Percentiles rank a stretch among this genome's conserved stretches.
Conservation (phyloP, 2,113 vertebrate species). For the Fregata magnificens region DNA sequence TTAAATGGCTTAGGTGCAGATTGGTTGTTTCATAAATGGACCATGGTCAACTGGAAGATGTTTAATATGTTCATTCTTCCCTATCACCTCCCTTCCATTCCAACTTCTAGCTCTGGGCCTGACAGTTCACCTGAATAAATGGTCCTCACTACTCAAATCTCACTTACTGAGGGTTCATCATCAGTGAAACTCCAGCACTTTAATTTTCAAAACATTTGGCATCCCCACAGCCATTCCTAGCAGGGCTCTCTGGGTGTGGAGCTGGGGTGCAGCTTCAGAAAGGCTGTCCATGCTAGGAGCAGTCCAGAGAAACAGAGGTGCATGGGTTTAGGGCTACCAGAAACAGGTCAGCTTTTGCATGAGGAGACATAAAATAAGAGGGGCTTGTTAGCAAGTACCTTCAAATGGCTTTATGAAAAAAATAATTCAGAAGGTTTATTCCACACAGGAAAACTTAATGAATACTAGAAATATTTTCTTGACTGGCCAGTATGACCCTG, state of each 20-base stretch:
- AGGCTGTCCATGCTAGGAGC: neutral
- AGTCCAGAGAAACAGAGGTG: neutral
- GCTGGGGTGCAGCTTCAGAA: neutral
- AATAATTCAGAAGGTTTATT: neutral
- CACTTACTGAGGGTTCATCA: too few relatives aligned
- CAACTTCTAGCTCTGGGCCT: too few relatives aligned
- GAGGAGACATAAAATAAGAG: neutral
- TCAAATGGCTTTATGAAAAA: neutral
- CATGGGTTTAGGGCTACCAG: neutral
- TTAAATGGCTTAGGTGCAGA: too few relatives aligned
- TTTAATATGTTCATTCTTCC: too few relatives aligned
- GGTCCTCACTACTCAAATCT: too few relatives aligned
- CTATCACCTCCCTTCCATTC: too few relatives aligned
- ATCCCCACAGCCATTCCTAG: fast-evolving
- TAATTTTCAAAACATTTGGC: neutral
- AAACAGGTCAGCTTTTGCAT: neutral
- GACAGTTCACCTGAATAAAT: too few relatives aligned
- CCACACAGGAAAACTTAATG: neutral
- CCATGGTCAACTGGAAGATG: too few relatives aligned
- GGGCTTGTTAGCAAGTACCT: neutral
- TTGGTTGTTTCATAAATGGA: too few relatives aligned
- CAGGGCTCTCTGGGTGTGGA: neutral
- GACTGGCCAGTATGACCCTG: neutral
- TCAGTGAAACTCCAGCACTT: too few relatives aligned
- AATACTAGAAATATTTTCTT: neutral